A percentile compares a stretch with the other conserved stretches of the same genome.
Conservation (phyloP, 2,797 vertebrate species). For the Enteromius afrohamiltoni region DNA sequence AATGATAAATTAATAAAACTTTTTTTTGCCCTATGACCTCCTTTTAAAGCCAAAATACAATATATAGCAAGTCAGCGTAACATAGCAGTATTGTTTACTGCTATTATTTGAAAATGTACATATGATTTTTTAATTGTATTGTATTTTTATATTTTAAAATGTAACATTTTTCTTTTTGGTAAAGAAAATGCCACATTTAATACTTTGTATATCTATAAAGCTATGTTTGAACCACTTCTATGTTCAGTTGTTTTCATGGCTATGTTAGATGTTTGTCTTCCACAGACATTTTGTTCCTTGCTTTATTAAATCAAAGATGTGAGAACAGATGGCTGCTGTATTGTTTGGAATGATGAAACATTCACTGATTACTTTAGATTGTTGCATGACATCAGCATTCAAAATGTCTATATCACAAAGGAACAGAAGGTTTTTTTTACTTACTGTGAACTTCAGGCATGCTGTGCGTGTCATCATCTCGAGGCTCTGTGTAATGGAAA, state of each 20-base stretch:
- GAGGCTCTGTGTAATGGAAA: constrained; percentile 56
- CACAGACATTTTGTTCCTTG: constrained; percentile 37
- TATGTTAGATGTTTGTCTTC: constrained; percentile 45
- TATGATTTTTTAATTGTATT: not conserved
- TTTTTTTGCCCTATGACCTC: not conserved
- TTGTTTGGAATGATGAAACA: constrained; percentile 28
- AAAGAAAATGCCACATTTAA: not conserved
- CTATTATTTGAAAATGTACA: not conserved
- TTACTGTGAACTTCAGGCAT: constrained; percentile 68
- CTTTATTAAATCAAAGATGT: constrained; percentile 36
- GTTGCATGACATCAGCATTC: constrained; percentile 10
- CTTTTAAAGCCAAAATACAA: not conserved
- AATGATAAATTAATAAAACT: not conserved
- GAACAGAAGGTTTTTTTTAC: constrained; percentile 36
- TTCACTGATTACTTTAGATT: constrained; percentile 22
- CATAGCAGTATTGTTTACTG: not conserved
- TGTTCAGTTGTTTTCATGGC: constrained; percentile 40
- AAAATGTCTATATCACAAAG: constrained; percentile 24
- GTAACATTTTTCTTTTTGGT: not conserved
- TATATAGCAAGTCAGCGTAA: not conserved
- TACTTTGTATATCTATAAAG: not conserved
- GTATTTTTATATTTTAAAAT: not conserved
- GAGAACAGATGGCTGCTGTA: constrained; percentile 10
- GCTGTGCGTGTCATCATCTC: constrained; percentile 68
- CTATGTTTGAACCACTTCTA: not conserved